phyloP scores from a whole-genome alignment of 1,140 invertebrate genomes.

The Battus philenor region DNA sequence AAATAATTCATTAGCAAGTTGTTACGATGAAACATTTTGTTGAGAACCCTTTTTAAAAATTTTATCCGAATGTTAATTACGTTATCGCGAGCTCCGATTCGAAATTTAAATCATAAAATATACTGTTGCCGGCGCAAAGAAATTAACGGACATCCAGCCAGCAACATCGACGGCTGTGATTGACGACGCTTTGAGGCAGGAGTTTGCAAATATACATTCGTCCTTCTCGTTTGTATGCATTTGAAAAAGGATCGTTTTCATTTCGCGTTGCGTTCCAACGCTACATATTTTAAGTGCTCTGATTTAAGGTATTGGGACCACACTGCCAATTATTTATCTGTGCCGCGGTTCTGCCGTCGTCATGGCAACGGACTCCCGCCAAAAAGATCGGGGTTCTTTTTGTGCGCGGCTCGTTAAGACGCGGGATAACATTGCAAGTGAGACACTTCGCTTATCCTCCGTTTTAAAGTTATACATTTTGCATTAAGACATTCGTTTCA shows the following conservation, averaged over 20 bases:
- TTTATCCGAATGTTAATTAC: constrained; percentile 8
- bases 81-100: not conserved
- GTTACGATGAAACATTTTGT: too few species aligned
- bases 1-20: too few species aligned
- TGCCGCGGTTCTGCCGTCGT: constrained; percentile 1
- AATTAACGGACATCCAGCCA: constrained; percentile 12
- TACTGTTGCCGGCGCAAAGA: constrained; percentile 7
- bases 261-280: not conserved
- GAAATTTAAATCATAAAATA: constrained; percentile 9
- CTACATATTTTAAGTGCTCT: constrained; percentile 14
- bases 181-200: not conserved
- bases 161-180: constrained; percentile 5
- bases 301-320: constrained; percentile 16
- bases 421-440: not conserved
- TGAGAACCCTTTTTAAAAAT: not conserved
- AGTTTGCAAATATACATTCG: not conserved
- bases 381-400: not conserved
- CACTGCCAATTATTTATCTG: constrained; percentile 14
- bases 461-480: too few species aligned
- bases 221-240: not conserved
- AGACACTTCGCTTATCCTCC: not conserved
- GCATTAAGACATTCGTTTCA: too few species aligned
- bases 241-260: not conserved
- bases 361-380: constrained; percentile 10
- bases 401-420: constrained; percentile 1